Evolutionary conservation across 2,888 invertebrate species (phyloP).

Genomic region (Tethea ocularis): DNA sequence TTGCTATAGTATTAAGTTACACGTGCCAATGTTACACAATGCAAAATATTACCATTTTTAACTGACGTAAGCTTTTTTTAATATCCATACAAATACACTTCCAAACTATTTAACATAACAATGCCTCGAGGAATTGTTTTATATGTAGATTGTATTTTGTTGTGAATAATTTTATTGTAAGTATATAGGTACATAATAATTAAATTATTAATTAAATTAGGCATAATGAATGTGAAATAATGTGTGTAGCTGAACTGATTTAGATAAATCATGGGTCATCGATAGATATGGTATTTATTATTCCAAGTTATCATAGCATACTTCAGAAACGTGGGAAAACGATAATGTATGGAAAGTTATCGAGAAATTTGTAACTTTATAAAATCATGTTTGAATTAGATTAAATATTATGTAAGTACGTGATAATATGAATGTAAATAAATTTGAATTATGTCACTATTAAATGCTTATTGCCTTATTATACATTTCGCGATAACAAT

Average conservation of each 20-base stretch:
- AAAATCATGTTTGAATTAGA: neutral
- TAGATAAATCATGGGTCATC: too few relatives aligned
- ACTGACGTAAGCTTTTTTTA: neutral
- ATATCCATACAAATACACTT: neutral
- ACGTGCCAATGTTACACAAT: neutral
- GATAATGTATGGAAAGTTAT: neutral
- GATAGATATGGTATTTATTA: too few relatives aligned
- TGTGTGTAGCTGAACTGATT: too few relatives aligned
- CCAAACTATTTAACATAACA: neutral
- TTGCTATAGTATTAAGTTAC: neutral
- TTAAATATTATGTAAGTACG: constrained; percentile 40
- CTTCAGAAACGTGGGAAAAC: too few relatives aligned
- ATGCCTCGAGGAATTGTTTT: too few relatives aligned
- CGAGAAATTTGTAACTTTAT: neutral
- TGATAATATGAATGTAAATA: constrained; percentile 30
- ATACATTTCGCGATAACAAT: constrained; percentile 5
- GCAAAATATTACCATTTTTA: neutral
- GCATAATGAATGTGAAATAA: too few relatives aligned
- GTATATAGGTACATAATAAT: too few relatives aligned
- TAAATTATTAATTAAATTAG: too few relatives aligned
- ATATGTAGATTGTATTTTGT: too few relatives aligned
- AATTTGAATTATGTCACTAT: constrained; percentile 30
- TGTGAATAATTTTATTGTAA: too few relatives aligned
- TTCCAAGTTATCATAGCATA: too few relatives aligned
- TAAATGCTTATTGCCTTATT: constrained; percentile 29